Evolutionary conservation across 92 coral and sea anemone genomes (phyloP).

Genomic region (Parazoanthus swiftii): DNA sequence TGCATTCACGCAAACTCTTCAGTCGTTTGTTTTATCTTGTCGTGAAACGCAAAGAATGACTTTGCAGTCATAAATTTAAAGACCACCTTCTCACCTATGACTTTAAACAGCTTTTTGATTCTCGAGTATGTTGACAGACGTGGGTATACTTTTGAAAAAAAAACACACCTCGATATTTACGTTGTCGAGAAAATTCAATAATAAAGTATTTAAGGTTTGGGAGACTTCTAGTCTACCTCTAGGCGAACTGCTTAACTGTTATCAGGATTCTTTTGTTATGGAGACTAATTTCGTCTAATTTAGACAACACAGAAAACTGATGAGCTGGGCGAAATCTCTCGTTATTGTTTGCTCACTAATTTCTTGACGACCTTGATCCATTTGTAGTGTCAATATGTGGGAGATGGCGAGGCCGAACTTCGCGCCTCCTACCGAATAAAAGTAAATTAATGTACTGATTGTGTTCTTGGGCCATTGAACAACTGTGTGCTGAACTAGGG

Average conservation of each 20-base stretch:
- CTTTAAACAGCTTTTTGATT: neutral
- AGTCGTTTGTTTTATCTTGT: neutral
- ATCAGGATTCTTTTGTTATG: constrained; percentile 29
- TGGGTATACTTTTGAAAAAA: constrained; percentile 20
- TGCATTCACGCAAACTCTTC: constrained; percentile 20
- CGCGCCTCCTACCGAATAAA: constrained; percentile 33
- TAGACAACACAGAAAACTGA: constrained; percentile 35
- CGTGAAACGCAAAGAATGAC: constrained; percentile 9
- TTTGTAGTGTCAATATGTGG: constrained; percentile 44
- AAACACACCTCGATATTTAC: neutral
- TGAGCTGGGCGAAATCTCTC: constrained; percentile 28
- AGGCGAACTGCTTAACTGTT: constrained; percentile 7
- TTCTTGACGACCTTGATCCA: constrained; percentile 32
- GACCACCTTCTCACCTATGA: neutral
- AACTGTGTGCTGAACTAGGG: neutral
- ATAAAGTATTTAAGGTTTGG: constrained; percentile 4
- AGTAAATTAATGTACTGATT: constrained; percentile 1
- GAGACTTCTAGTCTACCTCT: constrained; percentile 40
- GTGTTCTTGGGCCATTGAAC: constrained; percentile 23
- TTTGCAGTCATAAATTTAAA: neutral
- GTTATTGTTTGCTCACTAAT: constrained; percentile 34
- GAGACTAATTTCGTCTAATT: constrained; percentile 23
- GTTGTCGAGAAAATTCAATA: neutral
- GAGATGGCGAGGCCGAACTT: constrained; percentile 19
- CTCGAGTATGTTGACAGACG: constrained; percentile 21